Evolutionary conservation across 2,888 invertebrate species (phyloP), one percentile per base, ranked within the genome.

Genomic region (Theodoxus fluviatilis): DNA sequence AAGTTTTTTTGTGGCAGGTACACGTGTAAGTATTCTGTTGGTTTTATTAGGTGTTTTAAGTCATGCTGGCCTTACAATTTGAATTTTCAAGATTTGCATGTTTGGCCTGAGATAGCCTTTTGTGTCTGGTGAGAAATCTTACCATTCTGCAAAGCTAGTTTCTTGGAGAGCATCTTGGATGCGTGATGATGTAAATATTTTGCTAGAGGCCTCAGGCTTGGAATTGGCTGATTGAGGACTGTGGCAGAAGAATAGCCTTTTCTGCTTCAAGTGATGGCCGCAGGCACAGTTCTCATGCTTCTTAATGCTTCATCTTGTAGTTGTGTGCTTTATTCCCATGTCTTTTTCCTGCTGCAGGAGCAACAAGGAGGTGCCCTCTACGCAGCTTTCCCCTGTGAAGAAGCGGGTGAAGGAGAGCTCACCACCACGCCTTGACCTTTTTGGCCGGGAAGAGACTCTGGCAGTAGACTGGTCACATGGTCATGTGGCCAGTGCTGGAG

Each of bases 391-490:
- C 81, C 98, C 98, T 1, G 96, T 97, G 35, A 98, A 98, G 90
- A 98, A 98, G 87, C 91, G 97, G 25, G 96, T 97, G 57, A 97
- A 97, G 87, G 97, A 97, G 85, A 95, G 94, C 83, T 94, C 96
- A 33, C 96, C 96, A 33, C 96, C 87, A n/a, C n/a, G n/a, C n/a
- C n/a, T n/a, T n/a, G 74, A 77, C 52, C 52, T 63, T 4, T 47
- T 75, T 49, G 66, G 70, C 49, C 59, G 69, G 57, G 76, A 77
- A 4, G 75, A 72, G 31, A 72, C 69, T n/a, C 68, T 75, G 49
- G 76, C 71, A 43, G 69, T 74, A 31, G 37, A 47, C 15, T 38
- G 69, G 38, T 43, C 64, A 67, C 67, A 67, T 31, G 59, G 40
- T 40, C 63, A 52, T n/a, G 35, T 64, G 25, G 55, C 38, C 40